These are phyloP conservation scores for Cochlearius cochlearius DNA, from an alignment of 2,113 vertebrate species.

Conservation along the genomic window DNA sequence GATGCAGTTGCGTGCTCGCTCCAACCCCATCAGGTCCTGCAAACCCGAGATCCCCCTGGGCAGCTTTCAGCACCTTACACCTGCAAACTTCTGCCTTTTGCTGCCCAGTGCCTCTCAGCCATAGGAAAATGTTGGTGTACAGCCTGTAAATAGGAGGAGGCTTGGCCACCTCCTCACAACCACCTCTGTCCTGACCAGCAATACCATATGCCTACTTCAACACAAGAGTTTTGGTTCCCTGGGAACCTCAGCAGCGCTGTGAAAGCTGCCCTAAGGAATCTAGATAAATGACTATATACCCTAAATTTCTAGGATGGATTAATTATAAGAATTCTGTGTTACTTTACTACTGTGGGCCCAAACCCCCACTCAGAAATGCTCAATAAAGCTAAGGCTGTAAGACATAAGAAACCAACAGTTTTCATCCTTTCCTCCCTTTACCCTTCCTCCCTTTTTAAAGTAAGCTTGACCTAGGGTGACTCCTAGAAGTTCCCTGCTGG, in stretches of 20 bases:
- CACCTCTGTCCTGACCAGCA: neutral
- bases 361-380: neutral
- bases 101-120: neutral
- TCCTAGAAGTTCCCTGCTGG: conserved; percentile 38
- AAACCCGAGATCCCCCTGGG: neutral
- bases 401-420: neutral
- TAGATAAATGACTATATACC: neutral
- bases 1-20: accelerated
- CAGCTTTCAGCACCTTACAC: neutral
- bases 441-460: neutral
- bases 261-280: neutral
- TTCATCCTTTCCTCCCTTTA: neutral
- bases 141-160: neutral
- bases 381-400: neutral
- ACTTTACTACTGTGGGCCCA: neutral
- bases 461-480: conserved; percentile 19
- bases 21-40: neutral
- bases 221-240: neutral
- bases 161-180: neutral
- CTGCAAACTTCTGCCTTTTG: neutral
- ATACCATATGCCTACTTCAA: neutral
- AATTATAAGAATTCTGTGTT: neutral
- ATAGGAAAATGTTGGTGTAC: neutral
- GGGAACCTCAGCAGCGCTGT: neutral
- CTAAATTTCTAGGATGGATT: neutral